Percentiles rank a stretch among this genome's conserved stretches.
Conservation (phyloP, 2,797 vertebrate genomes). For the Darevskia mixta region DNA sequence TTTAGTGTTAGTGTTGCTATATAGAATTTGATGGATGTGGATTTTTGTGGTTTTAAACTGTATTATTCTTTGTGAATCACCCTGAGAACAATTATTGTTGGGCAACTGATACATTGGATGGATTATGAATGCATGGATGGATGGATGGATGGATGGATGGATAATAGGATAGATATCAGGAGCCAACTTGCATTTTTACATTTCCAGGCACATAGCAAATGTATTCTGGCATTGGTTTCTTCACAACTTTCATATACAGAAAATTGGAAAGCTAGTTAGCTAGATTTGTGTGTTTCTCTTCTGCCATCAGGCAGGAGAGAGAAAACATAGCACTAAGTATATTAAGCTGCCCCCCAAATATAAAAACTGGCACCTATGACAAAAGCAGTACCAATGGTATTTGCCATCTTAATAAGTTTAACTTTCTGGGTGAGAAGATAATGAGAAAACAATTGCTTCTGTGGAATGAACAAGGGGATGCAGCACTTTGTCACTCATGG, state of each 20-base stretch:
- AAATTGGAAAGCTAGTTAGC: not conserved
- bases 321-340: conserved; percentile 3
- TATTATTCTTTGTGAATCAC: not conserved
- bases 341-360: not conserved
- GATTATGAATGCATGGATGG: not conserved
- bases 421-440: not conserved
- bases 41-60: not conserved
- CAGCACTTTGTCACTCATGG: not conserved
- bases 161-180: not conserved
- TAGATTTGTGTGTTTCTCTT: not conserved
- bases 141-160: too few relatives aligned
- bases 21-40: not conserved
- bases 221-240: not conserved
- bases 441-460: conserved; percentile 14
- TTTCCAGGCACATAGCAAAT: not conserved
- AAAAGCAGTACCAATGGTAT: not conserved
- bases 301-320: not conserved
- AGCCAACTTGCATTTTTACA: not conserved
- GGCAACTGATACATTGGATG: not conserved
- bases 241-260: not conserved
- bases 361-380: conserved; percentile 19
- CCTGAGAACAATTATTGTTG: not conserved
- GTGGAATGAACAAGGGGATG: not conserved
- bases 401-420: conserved; percentile 21
- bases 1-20: not conserved